Conservation (phyloP, 1,140 invertebrate genomes). For the Coenobita brevimanus region DNA sequence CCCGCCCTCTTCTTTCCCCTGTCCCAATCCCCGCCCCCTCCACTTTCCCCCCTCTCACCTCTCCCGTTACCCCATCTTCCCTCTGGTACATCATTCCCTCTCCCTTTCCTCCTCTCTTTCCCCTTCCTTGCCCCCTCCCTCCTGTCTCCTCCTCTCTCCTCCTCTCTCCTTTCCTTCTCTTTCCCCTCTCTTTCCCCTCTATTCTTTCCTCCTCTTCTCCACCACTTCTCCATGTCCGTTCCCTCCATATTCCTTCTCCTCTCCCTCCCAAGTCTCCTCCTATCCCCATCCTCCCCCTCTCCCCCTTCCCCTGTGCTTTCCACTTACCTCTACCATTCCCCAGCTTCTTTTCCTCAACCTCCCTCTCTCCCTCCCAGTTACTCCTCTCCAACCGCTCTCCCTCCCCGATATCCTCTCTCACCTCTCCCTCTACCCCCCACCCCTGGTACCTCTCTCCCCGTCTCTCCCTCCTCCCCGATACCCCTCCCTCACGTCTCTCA, state of each 20-base stretch:
- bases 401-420: no score
- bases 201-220: no score
- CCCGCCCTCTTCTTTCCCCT: no score
- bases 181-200: not conserved
- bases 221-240: not conserved
- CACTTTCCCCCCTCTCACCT: no score
- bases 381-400: not conserved
- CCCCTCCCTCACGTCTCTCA: not conserved
- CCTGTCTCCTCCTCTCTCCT: no score
- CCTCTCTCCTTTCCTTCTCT: not conserved
- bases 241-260: not conserved
- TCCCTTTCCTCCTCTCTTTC: no score
- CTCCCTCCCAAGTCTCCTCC: not conserved
- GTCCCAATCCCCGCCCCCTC: no score
- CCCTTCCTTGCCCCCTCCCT: no score
- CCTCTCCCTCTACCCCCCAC: not conserved
- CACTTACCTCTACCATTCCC: not conserved
- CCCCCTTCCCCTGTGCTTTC: not conserved
- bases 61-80: no score
- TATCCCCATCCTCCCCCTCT: not conserved
- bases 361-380: not conserved
- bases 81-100: no score
- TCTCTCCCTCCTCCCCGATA: not conserved
- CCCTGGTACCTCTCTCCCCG: no score
- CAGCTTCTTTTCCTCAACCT: no score